These are phyloP conservation scores for Isaurus tuberculatus DNA, from an alignment of 92 coral and sea anemone species.

Conservation along the genomic window DNA sequence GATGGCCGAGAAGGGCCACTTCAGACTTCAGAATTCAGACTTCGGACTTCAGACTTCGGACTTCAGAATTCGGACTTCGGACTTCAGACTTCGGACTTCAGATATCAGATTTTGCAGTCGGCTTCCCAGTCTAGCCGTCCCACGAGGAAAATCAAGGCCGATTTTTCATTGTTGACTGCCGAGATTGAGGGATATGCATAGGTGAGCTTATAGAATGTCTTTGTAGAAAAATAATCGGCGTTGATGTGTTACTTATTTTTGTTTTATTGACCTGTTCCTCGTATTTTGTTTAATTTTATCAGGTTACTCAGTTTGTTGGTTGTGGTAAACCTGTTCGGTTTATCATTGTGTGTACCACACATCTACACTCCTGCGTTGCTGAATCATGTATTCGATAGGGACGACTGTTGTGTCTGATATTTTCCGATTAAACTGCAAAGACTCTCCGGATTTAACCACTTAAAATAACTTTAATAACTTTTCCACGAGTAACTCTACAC, in stretches of 20 bases:
- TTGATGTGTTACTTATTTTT: conserved; percentile 1
- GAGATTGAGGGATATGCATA: conserved; percentile 1
- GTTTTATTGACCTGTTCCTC: background rate
- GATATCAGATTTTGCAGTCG: background rate
- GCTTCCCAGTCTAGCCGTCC: conserved; percentile 3
- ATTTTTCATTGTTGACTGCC: background rate
- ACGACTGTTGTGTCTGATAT: no score
- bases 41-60: no score
- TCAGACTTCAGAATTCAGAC: no score
- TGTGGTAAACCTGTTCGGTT: background rate
- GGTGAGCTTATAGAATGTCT: conserved; percentile 4
- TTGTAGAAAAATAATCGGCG: background rate
- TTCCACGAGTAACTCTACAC: no score
- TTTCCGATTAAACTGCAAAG: no score
- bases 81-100: background rate
- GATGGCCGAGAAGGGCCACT: background rate
- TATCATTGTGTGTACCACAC: background rate
- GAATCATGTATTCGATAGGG: background rate
- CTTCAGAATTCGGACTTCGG: background rate
- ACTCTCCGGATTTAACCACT: no score
- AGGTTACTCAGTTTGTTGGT: no score
- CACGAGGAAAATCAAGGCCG: background rate
- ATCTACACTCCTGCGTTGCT: background rate
- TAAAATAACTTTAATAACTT: no score
- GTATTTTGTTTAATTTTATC: background rate